phyloP scores from a whole-genome alignment of 2,113 vertebrate genomes.

The Gopherus evgoodei region DNA sequence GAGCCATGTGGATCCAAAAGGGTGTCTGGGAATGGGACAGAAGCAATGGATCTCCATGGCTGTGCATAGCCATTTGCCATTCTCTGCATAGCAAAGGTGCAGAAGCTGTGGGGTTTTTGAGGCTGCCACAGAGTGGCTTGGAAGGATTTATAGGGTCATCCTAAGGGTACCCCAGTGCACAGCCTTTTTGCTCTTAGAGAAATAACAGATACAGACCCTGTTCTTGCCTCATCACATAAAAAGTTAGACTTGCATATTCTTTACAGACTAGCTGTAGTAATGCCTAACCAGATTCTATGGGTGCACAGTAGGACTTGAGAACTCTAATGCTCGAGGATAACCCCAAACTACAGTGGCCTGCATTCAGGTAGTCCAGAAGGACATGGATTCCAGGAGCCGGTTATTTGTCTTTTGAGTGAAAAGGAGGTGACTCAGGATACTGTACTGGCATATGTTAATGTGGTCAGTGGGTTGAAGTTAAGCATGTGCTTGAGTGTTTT shows the following conservation, averaged over 20 bases:
- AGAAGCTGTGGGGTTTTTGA: not conserved
- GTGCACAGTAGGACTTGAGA: fast-evolving
- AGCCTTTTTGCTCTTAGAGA: too few relatives aligned
- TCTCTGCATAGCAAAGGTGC: not conserved
- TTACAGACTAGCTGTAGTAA: not conserved
- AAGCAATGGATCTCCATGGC: not conserved
- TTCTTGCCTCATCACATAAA: not conserved
- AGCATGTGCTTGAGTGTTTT: not conserved
- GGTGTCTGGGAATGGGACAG: not conserved
- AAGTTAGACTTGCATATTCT: not conserved
- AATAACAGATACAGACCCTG: too few relatives aligned
- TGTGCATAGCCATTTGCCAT: not conserved
- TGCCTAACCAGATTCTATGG: not conserved
- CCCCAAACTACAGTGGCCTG: fast-evolving
- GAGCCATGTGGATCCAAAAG: not conserved
- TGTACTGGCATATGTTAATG: fast-evolving
- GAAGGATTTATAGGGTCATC: not conserved
- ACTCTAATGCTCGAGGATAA: not conserved
- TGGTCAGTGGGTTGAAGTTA: not conserved
- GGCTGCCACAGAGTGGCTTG: not conserved
- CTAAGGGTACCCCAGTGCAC: not conserved
- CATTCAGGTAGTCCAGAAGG: fast-evolving
- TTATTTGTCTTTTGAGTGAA: fast-evolving
- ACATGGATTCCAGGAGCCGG: fast-evolving
- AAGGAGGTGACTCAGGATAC: not conserved